A percentile compares a stretch with the other conserved stretches of the same genome.
phyloP scores from a whole-genome alignment of 2,888 invertebrate genomes.

The Lepidochitona cinerea region DNA sequence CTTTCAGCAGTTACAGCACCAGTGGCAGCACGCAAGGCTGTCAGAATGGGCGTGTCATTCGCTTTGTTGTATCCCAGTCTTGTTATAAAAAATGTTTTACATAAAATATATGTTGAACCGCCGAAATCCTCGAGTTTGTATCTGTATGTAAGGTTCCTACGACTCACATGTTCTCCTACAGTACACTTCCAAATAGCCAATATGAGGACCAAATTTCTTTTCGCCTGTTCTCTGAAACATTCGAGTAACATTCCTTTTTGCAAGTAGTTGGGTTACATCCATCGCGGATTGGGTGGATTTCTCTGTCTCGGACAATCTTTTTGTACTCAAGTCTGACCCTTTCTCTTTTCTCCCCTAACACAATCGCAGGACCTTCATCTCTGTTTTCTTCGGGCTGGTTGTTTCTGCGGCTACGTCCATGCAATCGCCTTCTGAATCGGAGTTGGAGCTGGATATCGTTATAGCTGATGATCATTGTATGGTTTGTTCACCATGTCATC shows the following conservation, averaged over 20 bases:
- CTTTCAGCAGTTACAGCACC: neutral
- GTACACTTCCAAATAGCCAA: neutral
- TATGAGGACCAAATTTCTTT: neutral
- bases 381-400: neutral
- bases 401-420: neutral
- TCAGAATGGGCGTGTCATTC: conserved; percentile 10
- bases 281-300: neutral
- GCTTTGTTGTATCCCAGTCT: conserved; percentile 17
- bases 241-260: neutral
- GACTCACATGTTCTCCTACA: neutral
- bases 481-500: too few relatives aligned
- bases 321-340: neutral
- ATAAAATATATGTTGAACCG: conserved; percentile 7
- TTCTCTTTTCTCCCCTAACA: neutral
- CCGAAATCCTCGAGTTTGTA: conserved; percentile 13
- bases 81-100: conserved; percentile 21
- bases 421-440: neutral
- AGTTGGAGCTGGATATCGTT: neutral
- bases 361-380: neutral
- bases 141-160: too few relatives aligned
- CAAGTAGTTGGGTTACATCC: neutral
- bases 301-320: neutral
- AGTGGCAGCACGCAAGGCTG: neutral
- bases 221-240: neutral
- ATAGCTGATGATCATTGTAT: neutral